Base-by-base conservation (phyloP, 2,888 invertebrate species). In the Ichneumoninae sp. region DNA sequence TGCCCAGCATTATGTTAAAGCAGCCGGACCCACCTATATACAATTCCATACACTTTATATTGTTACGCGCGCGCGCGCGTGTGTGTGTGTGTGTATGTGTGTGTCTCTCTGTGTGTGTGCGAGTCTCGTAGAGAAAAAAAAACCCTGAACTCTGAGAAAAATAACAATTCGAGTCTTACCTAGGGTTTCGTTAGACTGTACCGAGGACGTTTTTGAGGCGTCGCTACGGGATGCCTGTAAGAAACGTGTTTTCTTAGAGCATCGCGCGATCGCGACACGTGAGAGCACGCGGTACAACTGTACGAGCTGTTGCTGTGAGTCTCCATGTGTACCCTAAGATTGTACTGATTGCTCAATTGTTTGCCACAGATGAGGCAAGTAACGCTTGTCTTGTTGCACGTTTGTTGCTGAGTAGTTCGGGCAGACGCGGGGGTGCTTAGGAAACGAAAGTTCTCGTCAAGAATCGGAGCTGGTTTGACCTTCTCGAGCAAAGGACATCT, bases 341-440 rank as follows among this genome's bases (percentile, higher is more conserved):
- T 98, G 94, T 98, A 98, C 93, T 98, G 98, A 94, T 98, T 98
- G 93, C 97, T 97, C 70, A 98, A 94, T 81, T 97, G 97, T 93
- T 98, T 98, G 91, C 97, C 97, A 94, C 98, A 98, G 74, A 98
- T 96, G 83, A 96, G 96, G 93, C 98, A 98, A 19, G 96, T 96
- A 5, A 97, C 96, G 90, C 95, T 93, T 22, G 93, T 93, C 81
- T 93, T 93, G 80, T 93, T 93, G 72, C 93, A 93, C 13, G 71
- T 83, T 22, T 85, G 84, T 71, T 77, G 84, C 50, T 85, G 85
- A 16, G 65, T 54, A 36, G 62, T 60, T 30, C 84, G 82, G 1
- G 76, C 30, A 4, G 80, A 57, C 7, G 80, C 40, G 7, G 68
- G 36, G 4, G 66, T 68, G 26, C 57, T 82, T 22, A 87, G 47